Evolutionary conservation across 1,140 invertebrate genomes (phyloP).

Genomic region (Scylla paramamosain): DNA sequence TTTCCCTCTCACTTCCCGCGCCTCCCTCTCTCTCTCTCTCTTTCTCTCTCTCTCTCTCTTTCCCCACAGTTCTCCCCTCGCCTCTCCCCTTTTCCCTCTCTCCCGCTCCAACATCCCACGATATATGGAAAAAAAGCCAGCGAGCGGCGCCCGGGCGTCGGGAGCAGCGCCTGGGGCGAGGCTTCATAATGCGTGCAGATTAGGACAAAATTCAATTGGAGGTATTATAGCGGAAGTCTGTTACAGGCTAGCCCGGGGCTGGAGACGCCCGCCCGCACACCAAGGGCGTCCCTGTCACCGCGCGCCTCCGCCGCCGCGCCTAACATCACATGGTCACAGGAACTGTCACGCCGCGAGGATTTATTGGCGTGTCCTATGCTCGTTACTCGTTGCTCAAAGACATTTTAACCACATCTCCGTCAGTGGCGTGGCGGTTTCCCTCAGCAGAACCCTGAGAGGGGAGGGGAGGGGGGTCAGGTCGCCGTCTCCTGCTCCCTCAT

Average conservation of each 20-base stretch:
- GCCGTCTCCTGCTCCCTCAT: neutral
- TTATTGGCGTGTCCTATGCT: neutral
- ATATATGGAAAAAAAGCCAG: slow-evolving; percentile 7
- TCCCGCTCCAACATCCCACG: neutral
- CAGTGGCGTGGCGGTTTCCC: too few species aligned
- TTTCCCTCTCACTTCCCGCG: neutral
- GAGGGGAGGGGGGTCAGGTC: too few species aligned
- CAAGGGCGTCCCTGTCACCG: neutral
- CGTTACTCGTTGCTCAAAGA: neutral
- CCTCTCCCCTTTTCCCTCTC: neutral
- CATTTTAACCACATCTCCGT: too few species aligned
- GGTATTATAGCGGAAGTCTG: slow-evolving; percentile 71
- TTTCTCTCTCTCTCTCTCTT: neutral
- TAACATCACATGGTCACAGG: neutral
- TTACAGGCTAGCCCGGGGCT: slow-evolving; percentile 59
- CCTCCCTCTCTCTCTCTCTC: neutral
- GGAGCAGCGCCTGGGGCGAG: slow-evolving; percentile 59
- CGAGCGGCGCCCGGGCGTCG: slow-evolving; percentile 34
- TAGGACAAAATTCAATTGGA: slow-evolving; percentile 73
- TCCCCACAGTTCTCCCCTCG: neutral
- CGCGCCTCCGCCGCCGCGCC: neutral
- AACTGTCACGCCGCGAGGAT: neutral
- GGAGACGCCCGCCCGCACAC: neutral
- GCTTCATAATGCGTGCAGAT: slow-evolving; percentile 73
- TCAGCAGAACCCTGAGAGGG: too few species aligned